phyloP scores from a whole-genome alignment of 1,140 invertebrate genomes.

The Ephestia elutella region DNA sequence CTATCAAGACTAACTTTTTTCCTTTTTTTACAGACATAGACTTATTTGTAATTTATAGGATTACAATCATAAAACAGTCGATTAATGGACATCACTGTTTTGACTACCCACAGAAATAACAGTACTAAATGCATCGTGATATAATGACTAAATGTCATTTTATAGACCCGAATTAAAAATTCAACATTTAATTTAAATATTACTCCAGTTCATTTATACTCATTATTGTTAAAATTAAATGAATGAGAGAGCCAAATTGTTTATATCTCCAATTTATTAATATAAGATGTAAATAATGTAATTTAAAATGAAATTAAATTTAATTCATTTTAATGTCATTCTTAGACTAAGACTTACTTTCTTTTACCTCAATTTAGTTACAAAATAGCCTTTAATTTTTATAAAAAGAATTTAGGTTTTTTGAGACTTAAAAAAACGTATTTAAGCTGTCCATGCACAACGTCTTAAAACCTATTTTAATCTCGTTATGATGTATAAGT shows the following conservation, averaged over 20 bases:
- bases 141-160: too few relatives aligned
- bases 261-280: conserved; percentile 43
- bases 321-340: conserved; percentile 57
- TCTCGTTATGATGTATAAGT: conserved; percentile 26
- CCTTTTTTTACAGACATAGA: too few relatives aligned
- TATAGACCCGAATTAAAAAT: too few relatives aligned
- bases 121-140: too few relatives aligned
- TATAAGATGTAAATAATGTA: conserved; percentile 62
- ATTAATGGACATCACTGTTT: too few relatives aligned
- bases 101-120: too few relatives aligned
- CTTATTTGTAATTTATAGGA: too few relatives aligned
- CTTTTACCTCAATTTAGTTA: conserved; percentile 55
- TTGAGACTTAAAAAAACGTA: conserved; percentile 8
- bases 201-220: conserved; percentile 54
- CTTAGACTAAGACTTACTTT: conserved; percentile 48
- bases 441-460: conserved; percentile 55
- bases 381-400: conserved; percentile 40
- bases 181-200: conserved; percentile 20
- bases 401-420: conserved; percentile 19
- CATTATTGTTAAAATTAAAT: conserved; percentile 47
- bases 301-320: conserved; percentile 47
- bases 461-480: conserved; percentile 20
- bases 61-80: too few relatives aligned
- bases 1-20: too few relatives aligned
- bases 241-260: conserved; percentile 66